phyloP scores from a whole-genome alignment of 2,888 invertebrate species.

The Thera britannica region DNA sequence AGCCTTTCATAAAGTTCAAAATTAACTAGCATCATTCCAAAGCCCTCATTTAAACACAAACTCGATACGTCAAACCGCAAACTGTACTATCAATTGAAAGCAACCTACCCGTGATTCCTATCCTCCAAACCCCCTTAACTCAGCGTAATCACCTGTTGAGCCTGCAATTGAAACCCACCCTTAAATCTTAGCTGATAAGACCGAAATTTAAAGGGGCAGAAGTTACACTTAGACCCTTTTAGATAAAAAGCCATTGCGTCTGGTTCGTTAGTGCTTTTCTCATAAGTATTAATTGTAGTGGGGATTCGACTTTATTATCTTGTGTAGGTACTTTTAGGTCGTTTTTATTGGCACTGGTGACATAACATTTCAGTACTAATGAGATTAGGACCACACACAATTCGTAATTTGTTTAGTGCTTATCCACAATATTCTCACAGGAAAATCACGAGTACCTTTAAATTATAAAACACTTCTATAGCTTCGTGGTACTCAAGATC shows the following conservation, averaged over 20 bases:
- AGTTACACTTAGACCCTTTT: constrained; percentile 44
- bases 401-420: no score
- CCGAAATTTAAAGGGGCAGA: constrained; percentile 36
- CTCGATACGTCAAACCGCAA: constrained; percentile 61
- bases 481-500: no score
- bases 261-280: constrained; percentile 62
- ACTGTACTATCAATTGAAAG: constrained; percentile 72
- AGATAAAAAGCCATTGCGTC: constrained; percentile 59
- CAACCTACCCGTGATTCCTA: constrained; percentile 68
- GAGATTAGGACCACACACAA: no score
- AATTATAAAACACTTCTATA: no score
- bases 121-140: constrained; percentile 43
- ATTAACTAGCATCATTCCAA: constrained; percentile 22
- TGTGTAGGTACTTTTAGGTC: constrained; percentile 11
- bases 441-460: no score
- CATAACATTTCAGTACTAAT: neutral
- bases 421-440: no score
- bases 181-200: constrained; percentile 29
- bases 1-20: constrained; percentile 17
- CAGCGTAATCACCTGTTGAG: constrained; percentile 47
- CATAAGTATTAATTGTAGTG: constrained; percentile 53
- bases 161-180: constrained; percentile 37
- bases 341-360: constrained; percentile 14
- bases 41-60: constrained; percentile 43
- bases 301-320: constrained; percentile 28